Conservation (phyloP, 2,113 vertebrate genomes). For the Protobothrops mucrosquamatus region DNA sequence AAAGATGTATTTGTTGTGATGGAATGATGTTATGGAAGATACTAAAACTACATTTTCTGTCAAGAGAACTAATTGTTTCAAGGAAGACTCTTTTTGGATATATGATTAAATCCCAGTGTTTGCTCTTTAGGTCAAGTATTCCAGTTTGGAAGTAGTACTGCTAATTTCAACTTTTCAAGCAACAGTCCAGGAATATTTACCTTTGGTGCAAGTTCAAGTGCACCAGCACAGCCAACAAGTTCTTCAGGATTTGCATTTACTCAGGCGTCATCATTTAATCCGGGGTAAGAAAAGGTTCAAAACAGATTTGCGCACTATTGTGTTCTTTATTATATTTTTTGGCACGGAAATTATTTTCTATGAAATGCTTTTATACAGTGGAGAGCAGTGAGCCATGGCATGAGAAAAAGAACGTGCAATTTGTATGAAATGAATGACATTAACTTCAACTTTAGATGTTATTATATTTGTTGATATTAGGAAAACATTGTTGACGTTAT, state of each 20-base stretch:
- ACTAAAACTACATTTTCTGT: neutral
- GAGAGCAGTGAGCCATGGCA: neutral
- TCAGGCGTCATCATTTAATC: conserved; percentile 73
- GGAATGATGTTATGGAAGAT: neutral
- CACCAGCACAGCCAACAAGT: conserved; percentile 68
- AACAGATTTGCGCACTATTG: neutral
- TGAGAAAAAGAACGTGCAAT: neutral
- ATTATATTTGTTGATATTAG: neutral
- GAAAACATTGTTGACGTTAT: conserved; percentile 26
- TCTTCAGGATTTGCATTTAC: conserved; percentile 77
- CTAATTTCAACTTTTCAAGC: conserved; percentile 75
- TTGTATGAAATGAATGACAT: neutral
- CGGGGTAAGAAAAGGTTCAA: conserved; percentile 77
- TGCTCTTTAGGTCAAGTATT: conserved; percentile 74
- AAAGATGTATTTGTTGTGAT: neutral
- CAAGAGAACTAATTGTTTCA: neutral
- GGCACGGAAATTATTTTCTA: neutral
- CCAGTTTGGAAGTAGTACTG: conserved; percentile 82
- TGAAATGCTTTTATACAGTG: neutral
- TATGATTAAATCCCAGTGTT: neutral
- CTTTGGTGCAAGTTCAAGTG: conserved; percentile 72
- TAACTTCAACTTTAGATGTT: neutral
- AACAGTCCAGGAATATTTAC: conserved; percentile 80
- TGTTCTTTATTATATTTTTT: neutral
- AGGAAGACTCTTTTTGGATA: neutral